These are phyloP conservation scores for Pomatostomus ruficeps DNA, from an alignment of 2,113 vertebrate species.

Conservation along the genomic window DNA sequence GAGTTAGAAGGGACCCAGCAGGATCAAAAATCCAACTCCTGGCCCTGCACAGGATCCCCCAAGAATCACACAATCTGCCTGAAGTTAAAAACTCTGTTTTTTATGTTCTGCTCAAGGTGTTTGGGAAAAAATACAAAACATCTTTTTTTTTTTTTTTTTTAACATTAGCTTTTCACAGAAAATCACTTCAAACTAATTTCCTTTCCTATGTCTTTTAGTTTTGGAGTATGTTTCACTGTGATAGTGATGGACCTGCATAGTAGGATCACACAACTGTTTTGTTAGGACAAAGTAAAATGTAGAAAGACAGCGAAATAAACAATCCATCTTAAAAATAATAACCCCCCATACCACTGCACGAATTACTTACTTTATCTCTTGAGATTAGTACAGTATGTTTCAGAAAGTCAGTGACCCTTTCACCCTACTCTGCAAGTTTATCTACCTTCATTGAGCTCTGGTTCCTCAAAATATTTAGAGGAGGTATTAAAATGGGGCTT, in stretches of 20 bases:
- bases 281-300: background rate
- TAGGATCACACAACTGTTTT: background rate
- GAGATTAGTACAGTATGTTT: background rate
- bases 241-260: background rate
- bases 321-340: background rate
- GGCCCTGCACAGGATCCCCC: background rate
- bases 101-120: background rate
- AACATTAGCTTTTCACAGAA: background rate
- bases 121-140: background rate
- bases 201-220: background rate
- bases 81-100: background rate
- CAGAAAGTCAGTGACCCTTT: background rate
- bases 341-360: background rate
- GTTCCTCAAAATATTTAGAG: background rate
- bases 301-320: background rate
- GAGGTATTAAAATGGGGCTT: background rate
- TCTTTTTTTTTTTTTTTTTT: no score
- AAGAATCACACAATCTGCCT: background rate
- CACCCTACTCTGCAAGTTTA: background rate
- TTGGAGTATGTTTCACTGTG: background rate
- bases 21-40: background rate
- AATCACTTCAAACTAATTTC: background rate
- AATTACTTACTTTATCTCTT: background rate
- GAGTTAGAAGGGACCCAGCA: background rate
- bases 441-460: background rate